Conservation (phyloP, 1,140 invertebrate genomes). For the Tachypleus tridentatus region DNA sequence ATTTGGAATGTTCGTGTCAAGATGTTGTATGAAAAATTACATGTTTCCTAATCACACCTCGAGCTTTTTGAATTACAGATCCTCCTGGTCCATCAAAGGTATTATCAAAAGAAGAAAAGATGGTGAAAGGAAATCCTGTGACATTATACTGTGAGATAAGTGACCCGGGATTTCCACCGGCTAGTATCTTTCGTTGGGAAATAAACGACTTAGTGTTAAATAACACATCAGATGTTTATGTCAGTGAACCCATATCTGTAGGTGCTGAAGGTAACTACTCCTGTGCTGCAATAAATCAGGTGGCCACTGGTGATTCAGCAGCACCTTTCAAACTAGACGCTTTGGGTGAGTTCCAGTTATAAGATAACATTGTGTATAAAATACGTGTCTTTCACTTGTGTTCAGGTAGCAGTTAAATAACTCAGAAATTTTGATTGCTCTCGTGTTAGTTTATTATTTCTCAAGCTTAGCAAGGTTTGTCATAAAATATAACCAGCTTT, state of each 20-base stretch:
- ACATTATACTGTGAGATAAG: conserved; percentile 64
- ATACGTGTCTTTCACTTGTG: no score
- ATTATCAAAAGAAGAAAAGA: conserved; percentile 7
- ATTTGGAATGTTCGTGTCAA: no score
- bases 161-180: conserved; percentile 62
- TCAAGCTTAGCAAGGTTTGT: no score
- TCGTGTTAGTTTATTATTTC: no score
- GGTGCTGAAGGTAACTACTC: conserved; percentile 73
- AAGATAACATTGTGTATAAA: no score
- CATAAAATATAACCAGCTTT: no score
- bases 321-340: not conserved
- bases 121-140: conserved; percentile 54
- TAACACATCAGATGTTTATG: not conserved
- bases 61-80: conserved; percentile 36
- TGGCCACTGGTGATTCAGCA: conserved; percentile 48
- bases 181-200: conserved; percentile 31
- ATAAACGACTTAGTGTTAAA: conserved; percentile 4
- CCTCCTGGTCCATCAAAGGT: conserved; percentile 45
- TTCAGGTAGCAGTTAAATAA: no score
- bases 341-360: no score
- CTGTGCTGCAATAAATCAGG: conserved; percentile 66
- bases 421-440: no score
- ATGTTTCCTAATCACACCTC: no score
- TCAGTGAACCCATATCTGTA: not conserved
- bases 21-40: no score